These are phyloP conservation scores for Pachyuromys duprasi DNA, from an alignment of 2,797 vertebrate genomes.

Conservation along the genomic window DNA sequence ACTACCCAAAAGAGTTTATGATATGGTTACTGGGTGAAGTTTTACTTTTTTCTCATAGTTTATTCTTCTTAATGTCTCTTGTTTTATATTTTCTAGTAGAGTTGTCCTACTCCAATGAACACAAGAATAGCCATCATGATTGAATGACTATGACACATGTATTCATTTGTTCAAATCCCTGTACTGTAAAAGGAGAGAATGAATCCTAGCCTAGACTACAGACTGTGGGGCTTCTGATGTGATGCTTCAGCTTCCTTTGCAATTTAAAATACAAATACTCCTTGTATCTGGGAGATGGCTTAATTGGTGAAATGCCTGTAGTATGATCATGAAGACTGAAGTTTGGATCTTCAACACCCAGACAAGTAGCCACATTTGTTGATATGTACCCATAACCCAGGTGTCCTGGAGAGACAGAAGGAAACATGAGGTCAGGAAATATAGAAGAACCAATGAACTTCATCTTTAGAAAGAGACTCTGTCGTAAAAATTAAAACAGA, in stretches of 20 bases:
- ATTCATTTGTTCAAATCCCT: neutral
- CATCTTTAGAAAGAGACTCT: neutral
- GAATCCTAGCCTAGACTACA: neutral
- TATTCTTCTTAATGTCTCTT: neutral
- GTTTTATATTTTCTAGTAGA: neutral
- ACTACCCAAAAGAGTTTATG: neutral
- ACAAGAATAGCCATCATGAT: neutral
- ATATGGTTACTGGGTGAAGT: neutral
- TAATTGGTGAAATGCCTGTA: neutral
- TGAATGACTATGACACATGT: neutral
- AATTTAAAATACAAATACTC: no score
- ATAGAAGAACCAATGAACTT: neutral
- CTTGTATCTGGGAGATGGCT: neutral
- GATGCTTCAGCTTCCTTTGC: neutral
- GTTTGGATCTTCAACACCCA: neutral
- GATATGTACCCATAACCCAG: no score
- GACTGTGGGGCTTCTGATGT: rapidly evolving
- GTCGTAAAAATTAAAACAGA: neutral
- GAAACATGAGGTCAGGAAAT: neutral
- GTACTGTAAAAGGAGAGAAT: neutral
- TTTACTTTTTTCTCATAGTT: neutral
- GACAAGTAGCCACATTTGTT: neutral
- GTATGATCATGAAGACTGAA: neutral
- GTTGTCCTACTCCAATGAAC: neutral
- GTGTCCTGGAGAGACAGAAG: neutral